Evolutionary conservation across 2,888 invertebrate species (phyloP).

Genomic region (Eucera pruinosa): DNA sequence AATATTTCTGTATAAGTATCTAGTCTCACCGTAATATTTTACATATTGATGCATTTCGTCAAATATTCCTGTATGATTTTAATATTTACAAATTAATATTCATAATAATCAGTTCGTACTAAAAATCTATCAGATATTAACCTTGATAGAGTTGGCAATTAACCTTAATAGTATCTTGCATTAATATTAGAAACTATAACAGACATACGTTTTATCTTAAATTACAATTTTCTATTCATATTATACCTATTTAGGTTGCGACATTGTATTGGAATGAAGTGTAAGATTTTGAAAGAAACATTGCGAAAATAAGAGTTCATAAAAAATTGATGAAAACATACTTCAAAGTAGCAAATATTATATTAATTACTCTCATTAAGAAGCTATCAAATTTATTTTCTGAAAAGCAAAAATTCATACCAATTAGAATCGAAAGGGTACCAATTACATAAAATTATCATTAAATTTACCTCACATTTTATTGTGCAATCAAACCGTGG

Average conservation of each 20-base stretch:
- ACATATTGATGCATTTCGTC: too few species aligned
- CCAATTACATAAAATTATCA: constrained; percentile 12
- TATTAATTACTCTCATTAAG: too few species aligned
- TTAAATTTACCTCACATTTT: constrained; percentile 1
- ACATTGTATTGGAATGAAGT: neutral
- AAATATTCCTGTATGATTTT: neutral
- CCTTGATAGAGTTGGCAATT: neutral
- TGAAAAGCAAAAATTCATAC: too few species aligned
- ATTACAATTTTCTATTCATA: neutral
- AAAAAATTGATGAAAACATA: too few species aligned
- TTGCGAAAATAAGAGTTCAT: too few species aligned
- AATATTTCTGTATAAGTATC: too few species aligned
- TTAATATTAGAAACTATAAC: neutral
- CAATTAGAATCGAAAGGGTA: too few species aligned
- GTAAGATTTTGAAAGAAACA: too few species aligned
- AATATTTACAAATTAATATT: neutral
- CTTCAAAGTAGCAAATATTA: too few species aligned
- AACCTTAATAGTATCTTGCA: neutral
- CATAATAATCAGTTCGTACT: neutral
- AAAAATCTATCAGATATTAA: neutral
- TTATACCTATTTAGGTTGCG: neutral
- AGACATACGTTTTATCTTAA: neutral
- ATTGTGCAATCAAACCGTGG: neutral
- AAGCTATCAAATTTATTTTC: too few species aligned
- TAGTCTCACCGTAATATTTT: too few species aligned